These are phyloP conservation scores for Numida meleagris DNA, from an alignment of 2,113 vertebrate species.

Conservation along the genomic window DNA sequence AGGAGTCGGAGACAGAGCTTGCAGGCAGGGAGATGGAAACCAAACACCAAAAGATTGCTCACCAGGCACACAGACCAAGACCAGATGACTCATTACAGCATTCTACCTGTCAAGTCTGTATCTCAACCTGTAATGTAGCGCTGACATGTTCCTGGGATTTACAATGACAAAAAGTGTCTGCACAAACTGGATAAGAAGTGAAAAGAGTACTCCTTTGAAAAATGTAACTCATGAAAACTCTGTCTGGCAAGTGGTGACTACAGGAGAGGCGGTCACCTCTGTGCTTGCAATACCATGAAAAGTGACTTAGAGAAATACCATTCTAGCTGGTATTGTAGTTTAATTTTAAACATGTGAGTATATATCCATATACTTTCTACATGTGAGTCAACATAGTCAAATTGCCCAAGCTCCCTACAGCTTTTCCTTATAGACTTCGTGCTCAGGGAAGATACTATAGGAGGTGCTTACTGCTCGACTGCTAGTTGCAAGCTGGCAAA, in stretches of 20 bases:
- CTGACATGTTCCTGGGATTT: neutral
- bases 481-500: neutral
- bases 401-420: neutral
- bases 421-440: neutral
- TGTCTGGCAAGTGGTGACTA: neutral
- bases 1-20: neutral
- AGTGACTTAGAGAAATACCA: neutral
- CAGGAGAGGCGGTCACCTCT: neutral
- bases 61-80: neutral
- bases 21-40: neutral
- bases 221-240: neutral
- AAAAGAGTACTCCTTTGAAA: neutral
- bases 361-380: neutral
- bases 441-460: neutral
- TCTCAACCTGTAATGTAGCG: neutral
- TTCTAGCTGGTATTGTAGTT: neutral
- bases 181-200: neutral
- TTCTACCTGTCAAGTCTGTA: neutral
- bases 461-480: neutral
- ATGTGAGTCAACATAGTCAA: neutral
- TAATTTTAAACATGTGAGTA: neutral
- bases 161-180: neutral
- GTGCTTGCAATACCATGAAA: accelerated
- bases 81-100: neutral
- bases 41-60: neutral